Conservation (phyloP, 1,140 invertebrate species). For the Leptinotarsa texana region DNA sequence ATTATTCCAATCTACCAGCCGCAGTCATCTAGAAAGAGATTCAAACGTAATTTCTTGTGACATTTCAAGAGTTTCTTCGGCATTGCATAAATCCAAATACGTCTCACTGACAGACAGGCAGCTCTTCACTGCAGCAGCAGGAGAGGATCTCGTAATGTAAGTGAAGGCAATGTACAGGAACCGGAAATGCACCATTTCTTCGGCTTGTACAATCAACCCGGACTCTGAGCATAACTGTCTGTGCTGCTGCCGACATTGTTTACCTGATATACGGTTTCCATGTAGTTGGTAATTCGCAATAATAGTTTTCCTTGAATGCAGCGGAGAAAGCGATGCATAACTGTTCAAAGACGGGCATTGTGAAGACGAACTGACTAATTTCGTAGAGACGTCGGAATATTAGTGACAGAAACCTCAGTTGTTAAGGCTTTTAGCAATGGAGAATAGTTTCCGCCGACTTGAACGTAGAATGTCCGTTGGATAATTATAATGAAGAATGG, state of each 20-base stretch:
- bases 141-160: conserved; percentile 5
- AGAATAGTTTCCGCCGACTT: no score
- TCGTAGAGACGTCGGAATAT: no score
- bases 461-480: no score
- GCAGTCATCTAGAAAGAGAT: no score
- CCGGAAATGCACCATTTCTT: background rate
- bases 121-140: background rate
- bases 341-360: no score
- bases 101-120: background rate
- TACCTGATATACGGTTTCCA: background rate
- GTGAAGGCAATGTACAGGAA: background rate
- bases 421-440: no score
- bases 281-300: background rate
- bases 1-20: no score
- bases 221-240: background rate
- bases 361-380: no score
- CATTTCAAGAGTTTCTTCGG: background rate
- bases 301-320: background rate
- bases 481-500: no score
- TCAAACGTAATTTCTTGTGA: no score
- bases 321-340: no score
- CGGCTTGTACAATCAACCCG: background rate
- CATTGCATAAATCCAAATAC: background rate
- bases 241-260: background rate
- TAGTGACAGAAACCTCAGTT: no score